Evolutionary conservation across 2,888 invertebrate genomes (phyloP), one percentile per base, ranked within the genome.

Genomic region (Anorthoa munda): DNA sequence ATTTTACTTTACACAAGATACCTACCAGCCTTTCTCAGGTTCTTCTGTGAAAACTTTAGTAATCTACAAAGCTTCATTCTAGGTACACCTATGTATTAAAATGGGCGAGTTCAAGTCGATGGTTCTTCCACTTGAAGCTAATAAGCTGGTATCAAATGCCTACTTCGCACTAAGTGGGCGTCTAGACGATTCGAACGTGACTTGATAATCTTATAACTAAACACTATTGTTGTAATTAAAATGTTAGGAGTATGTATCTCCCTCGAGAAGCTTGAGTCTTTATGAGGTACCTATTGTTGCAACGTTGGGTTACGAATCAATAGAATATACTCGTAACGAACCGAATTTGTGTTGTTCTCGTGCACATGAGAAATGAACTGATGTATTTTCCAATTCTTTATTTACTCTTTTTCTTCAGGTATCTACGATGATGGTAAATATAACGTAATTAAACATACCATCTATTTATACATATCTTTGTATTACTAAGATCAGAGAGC

Each of bases 161-260:
- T 72, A 60, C 66, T 72, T 51, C 39, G n/a, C 45, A 21, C 15
- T 75, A 76, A 82, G 76, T 81, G 77, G 63, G 4, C 64, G 74
- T 79, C 84, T 79, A 81, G 83, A 83, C 79, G 61, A 60, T 21
- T 12, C 59, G 60, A 66, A 79, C 75, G 81, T 81, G 77, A 66
- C 77, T 69, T 63, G 17, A 59, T 72, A 58, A 64, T 53, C 45
- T 58, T 50, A 56, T 50, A 61, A 56, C 51, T 68, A 13, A 65
- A 15, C 15, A 56, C 17, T 46, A 31, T 39, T 46, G 69, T 39
- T 66, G 51, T 51, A 70, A 70, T 70, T 66, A 55, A 21, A 50
- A 45, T 39, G 7, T 18, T 31, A 11, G 2, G 21, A 70, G 23
- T 46, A 21, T 60, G 17, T n/a, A 13, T 13, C 26, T 51, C 39